phyloP scores from a whole-genome alignment of 92 coral and sea anemone species.

The Heteractis magnifica region DNA sequence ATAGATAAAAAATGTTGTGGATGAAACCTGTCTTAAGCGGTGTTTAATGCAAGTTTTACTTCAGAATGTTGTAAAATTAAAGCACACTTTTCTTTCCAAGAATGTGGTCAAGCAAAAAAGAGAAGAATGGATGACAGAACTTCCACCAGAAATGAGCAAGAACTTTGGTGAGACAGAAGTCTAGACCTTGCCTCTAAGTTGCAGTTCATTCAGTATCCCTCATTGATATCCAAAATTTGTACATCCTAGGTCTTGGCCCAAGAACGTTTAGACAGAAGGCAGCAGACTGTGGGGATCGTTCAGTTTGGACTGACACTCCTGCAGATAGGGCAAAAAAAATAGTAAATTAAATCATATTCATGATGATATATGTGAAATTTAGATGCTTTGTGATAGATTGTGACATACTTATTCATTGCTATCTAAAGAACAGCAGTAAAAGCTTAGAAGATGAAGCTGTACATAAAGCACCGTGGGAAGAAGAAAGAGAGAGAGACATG shows the following conservation, averaged over 20 bases:
- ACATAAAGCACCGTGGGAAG: slow-evolving; percentile 71
- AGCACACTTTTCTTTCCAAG: slow-evolving; percentile 16
- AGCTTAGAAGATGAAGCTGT: slow-evolving; percentile 33
- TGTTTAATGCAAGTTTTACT: no score
- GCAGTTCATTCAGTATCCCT: neutral
- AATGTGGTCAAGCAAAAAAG: slow-evolving; percentile 63
- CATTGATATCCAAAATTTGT: neutral
- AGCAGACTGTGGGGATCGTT: slow-evolving; percentile 83
- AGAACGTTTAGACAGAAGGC: slow-evolving; percentile 83
- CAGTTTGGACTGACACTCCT: slow-evolving; percentile 97
- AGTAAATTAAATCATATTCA: slow-evolving; percentile 4
- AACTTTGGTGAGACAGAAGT: slow-evolving; percentile 78
- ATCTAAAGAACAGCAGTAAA: slow-evolving; percentile 34
- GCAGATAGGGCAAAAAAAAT: slow-evolving; percentile 75
- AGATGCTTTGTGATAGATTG: neutral
- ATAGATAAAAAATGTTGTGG: no score
- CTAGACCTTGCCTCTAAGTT: neutral
- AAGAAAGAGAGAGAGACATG: slow-evolving; percentile 63
- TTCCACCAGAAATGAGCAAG: slow-evolving; percentile 92
- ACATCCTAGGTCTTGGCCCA: slow-evolving; percentile 79
- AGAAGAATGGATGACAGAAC: slow-evolving; percentile 98
- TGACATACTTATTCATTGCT: neutral
- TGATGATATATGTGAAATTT: neutral
- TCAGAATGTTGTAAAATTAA: no score
- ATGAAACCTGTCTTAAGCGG: no score